Evolutionary conservation across 2,888 invertebrate species (phyloP), one percentile per base, ranked within the genome.

Genomic region (Kuschelorhynchus macadamiae): DNA sequence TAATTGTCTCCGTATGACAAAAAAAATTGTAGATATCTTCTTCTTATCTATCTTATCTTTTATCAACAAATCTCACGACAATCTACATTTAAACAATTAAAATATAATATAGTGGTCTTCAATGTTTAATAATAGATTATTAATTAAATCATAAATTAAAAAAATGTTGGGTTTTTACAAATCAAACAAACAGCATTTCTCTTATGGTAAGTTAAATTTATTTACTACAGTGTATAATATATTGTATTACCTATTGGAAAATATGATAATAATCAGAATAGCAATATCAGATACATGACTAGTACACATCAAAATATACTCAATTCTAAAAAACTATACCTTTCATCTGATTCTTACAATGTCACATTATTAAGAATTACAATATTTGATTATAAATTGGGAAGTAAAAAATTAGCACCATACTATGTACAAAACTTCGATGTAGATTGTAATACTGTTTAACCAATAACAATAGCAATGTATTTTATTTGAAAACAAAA

Each of bases 241-340:
- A 49, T 41, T 36, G 42, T 47, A 56, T 63, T 18, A 49, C n/a
- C n/a, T 53, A 56, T 52, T 64, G 69, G 71, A 73, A 75, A 75
- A 73, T 73, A 75, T 67, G 67, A 71, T 71, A 71, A 70, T 72
- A 72, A 72, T 71, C 69, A 74, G 41, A 72, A 74, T 75, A 72
- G 64, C 72, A 72, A 74, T 72, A 74, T 74, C 68, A 72, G 72
- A 73, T 75, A 74, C 57, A 73, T 75, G 75, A 75, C 75, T 75
- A 75, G 75, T 73, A 74, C 74, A 75, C 71, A 63, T 71, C 71
- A 73, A 74, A 71, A 67, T 71, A 71, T 70, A 63, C 20, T 63
- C 59, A 47, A 12, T 64, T 50, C 61, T 66, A 44, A 50, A 61
- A 67, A 67, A 67, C 50, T 67, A 61, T 41, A 61, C 16, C 11